phyloP scores from a whole-genome alignment of 1,140 invertebrate species.

The Tetragonula clypearis region DNA sequence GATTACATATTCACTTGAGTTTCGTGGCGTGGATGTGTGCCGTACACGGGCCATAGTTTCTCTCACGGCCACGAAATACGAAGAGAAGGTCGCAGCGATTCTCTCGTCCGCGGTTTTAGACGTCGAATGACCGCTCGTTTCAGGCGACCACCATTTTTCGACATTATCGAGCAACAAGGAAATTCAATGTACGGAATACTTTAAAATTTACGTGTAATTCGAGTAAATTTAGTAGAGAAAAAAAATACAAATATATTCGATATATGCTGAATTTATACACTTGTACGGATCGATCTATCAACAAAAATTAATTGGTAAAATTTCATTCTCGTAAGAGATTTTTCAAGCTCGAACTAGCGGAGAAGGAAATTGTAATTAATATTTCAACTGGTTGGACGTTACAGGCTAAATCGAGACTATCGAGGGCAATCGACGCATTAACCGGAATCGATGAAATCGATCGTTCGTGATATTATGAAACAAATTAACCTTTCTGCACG shows the following conservation, averaged over 20 bases:
- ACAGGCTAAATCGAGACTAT: background rate
- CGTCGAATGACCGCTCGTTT: background rate
- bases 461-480: slow-evolving; percentile 14
- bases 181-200: too few species aligned
- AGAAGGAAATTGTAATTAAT: background rate
- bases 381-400: background rate
- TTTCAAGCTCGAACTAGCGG: fast-evolving
- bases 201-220: background rate
- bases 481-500: slow-evolving; percentile 14
- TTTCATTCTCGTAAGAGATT: background rate
- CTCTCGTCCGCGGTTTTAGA: slow-evolving; percentile 7
- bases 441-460: background rate
- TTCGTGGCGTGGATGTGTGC: background rate
- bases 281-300: too few species aligned
- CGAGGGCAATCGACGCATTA: background rate
- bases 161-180: background rate
- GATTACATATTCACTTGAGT: slow-evolving; percentile 48
- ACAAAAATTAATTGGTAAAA: background rate
- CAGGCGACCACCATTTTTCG: background rate
- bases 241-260: too few species aligned
- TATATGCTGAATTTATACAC: too few species aligned
- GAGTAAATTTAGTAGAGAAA: too few species aligned
- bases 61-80: slow-evolving; percentile 57
- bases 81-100: slow-evolving; percentile 24
- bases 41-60: background rate